A percentile compares a stretch with the other conserved stretches of the same genome.
Conservation (phyloP, 1,140 invertebrate species). For the Colletes gigas region DNA sequence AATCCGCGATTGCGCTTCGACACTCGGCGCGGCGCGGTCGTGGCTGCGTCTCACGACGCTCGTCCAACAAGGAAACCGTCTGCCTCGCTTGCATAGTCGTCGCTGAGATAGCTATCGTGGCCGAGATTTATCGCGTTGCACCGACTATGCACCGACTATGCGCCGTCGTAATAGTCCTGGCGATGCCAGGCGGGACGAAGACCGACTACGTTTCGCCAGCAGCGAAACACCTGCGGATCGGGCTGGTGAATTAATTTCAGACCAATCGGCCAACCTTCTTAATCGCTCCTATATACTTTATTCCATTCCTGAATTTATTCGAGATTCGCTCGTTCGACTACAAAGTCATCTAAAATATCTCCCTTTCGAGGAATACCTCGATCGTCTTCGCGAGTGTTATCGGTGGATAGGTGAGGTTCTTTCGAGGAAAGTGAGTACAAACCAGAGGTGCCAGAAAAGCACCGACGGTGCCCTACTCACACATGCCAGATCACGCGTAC, state of each 20-base stretch:
- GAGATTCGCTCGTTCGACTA: too few species aligned
- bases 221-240: conserved; percentile 56
- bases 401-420: too few species aligned
- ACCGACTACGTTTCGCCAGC: conserved; percentile 29
- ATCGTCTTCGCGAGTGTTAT: too few species aligned
- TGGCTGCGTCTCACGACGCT: background rate
- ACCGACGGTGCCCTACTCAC: too few species aligned
- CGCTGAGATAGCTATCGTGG: conserved; percentile 44
- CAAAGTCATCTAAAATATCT: too few species aligned
- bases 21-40: background rate
- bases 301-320: too few species aligned
- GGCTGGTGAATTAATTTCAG: conserved; percentile 10
- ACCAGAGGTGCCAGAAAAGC: too few species aligned
- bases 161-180: conserved; percentile 20
- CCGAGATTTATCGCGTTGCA: conserved; percentile 54
- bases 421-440: too few species aligned
- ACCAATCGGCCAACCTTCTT: background rate
- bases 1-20: conserved; percentile 4
- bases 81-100: conserved; percentile 25
- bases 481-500: too few species aligned
- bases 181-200: background rate
- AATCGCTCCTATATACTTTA: too few species aligned
- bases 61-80: conserved; percentile 39
- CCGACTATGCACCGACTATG: conserved; percentile 9
- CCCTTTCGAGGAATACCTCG: too few species aligned